These are phyloP conservation scores for Aphidius gifuensis DNA, from an alignment of 1,140 invertebrate genomes.

Conservation along the genomic window DNA sequence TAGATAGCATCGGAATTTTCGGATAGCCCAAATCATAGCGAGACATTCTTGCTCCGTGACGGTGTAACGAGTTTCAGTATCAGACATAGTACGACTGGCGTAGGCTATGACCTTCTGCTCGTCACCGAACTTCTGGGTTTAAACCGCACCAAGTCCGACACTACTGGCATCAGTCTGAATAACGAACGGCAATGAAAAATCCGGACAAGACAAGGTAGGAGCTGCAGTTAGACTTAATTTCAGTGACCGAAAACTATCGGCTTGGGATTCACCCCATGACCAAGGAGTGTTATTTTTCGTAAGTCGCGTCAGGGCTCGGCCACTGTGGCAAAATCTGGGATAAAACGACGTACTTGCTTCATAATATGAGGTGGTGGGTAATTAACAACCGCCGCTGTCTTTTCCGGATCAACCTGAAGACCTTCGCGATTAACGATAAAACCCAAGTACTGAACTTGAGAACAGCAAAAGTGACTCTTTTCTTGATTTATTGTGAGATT, in stretches of 20 bases:
- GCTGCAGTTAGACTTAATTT: constrained; percentile 25
- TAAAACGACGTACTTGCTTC: constrained; percentile 40
- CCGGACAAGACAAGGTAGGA: constrained; percentile 27
- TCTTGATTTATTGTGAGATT: constrained; percentile 32
- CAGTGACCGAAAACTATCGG: constrained; percentile 25
- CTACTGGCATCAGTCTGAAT: no score
- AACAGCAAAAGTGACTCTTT: constrained; percentile 41
- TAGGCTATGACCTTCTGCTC: no score
- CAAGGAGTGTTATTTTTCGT: constrained; percentile 32
- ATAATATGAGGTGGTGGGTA: constrained; percentile 35
- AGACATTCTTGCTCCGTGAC: no score
- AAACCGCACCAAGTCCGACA: no score
- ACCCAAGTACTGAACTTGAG: constrained; percentile 42
- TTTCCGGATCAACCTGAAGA: constrained; percentile 40
- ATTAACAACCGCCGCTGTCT: constrained; percentile 28
- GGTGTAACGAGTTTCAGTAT: no score
- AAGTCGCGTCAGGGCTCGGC: constrained; percentile 36
- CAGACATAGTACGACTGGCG: no score
- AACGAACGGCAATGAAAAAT: no score
- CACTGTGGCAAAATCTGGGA: constrained; percentile 39
- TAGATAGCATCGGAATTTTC: no score
- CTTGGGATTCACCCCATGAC: constrained; percentile 19
- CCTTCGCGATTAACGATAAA: constrained; percentile 38
- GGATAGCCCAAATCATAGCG: no score
- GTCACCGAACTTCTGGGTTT: no score